These are phyloP conservation scores for Dipodomys spectabilis DNA, from an alignment of 2,113 vertebrate genomes.

Conservation along the genomic window DNA sequence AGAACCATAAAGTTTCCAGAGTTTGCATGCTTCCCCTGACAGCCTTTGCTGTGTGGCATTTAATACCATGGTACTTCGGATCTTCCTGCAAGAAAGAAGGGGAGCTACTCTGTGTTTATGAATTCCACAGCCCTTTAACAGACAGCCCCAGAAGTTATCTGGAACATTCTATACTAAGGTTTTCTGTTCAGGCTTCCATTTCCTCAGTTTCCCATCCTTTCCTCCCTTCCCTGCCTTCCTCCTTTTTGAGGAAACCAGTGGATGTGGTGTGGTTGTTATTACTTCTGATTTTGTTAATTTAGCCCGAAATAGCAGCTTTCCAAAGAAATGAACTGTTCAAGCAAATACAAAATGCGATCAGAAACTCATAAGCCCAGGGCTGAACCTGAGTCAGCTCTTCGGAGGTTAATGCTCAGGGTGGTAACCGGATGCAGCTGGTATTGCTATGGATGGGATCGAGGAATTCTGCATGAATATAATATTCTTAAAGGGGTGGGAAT, in stretches of 20 bases:
- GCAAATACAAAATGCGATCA: neutral
- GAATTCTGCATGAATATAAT: conserved; percentile 31
- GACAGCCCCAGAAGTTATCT: neutral
- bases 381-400: neutral
- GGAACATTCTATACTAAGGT: neutral
- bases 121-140: neutral
- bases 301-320: neutral
- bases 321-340: neutral
- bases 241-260: no score
- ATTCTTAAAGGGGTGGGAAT: neutral
- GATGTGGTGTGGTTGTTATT: neutral
- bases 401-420: neutral
- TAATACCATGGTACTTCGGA: neutral
- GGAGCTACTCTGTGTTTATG: neutral
- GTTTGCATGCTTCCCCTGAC: neutral
- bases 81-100: neutral
- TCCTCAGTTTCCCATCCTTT: neutral
- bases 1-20: neutral
- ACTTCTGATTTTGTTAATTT: neutral
- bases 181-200: neutral
- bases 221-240: neutral
- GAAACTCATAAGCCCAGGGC: neutral
- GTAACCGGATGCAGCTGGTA: neutral
- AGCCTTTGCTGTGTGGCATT: neutral
- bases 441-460: neutral